These are phyloP conservation scores for Acronicta leporina DNA, from an alignment of 2,888 invertebrate species.

Conservation along the genomic window DNA sequence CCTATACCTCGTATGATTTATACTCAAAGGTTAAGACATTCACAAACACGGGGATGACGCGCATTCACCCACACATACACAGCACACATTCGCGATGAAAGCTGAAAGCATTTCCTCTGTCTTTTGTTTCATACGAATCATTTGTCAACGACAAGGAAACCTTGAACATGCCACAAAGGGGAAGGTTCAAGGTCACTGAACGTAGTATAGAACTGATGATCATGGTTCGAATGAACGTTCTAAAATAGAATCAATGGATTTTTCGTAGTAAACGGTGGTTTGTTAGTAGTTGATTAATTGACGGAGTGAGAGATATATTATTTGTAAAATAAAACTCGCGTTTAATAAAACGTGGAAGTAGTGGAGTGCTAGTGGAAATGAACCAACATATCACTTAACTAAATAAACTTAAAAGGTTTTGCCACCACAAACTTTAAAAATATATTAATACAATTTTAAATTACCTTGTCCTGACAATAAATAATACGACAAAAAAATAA, in stretches of 20 bases:
- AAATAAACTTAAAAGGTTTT: too few species aligned
- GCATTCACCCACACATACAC: conserved; percentile 7
- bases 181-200: conserved; percentile 57
- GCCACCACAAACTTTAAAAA: too few species aligned
- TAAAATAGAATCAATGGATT: conserved; percentile 20
- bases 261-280: background rate
- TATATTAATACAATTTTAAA: too few species aligned
- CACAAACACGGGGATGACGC: conserved; percentile 4
- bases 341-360: too few species aligned
- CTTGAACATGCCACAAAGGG: conserved; percentile 48
- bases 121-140: conserved; percentile 65
- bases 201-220: conserved; percentile 28
- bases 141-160: conserved; percentile 67
- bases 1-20: background rate
- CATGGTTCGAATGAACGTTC: conserved; percentile 27
- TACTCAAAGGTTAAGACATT: background rate
- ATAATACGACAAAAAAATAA: too few species aligned
- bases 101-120: conserved; percentile 52
- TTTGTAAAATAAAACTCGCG: background rate
- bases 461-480: too few species aligned
- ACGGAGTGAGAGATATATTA: background rate
- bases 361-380: too few species aligned
- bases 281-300: background rate
- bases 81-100: conserved; percentile 31
- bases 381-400: too few species aligned